Evolutionary conservation across 1,140 invertebrate genomes (phyloP), one percentile per base, ranked within the genome.

Genomic region (Choristoneura fumiferana): DNA sequence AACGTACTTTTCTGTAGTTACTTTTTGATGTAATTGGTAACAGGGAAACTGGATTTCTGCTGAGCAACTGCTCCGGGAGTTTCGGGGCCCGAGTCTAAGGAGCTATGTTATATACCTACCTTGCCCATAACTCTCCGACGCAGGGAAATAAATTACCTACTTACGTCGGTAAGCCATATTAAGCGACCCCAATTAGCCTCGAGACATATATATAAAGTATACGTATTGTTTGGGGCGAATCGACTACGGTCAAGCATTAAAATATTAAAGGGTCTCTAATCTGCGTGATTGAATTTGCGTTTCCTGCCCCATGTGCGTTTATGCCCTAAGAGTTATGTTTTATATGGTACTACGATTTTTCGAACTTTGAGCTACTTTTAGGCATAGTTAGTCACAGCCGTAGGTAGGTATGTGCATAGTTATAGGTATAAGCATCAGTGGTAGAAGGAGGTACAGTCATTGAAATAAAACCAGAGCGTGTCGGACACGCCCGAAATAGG

Each of bases 111-210:
- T 58, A 40, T 49, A 52, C 45, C 34, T 49, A 52, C 45, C 34
- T 58, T 33, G 34, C 17, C 45, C 43, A 58, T 58, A 35, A 35
- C 33, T 45, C 22, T 35, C 9, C 22, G 33, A 29, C 18, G 33
- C 22, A 52, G 36, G 37, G 38, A 40, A 78, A 88, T 88, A 86
- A 88, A 88, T 88, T 81, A 88, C 79, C 74, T 77, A 86, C 85
- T 88, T 88, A 86, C 82, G 76, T 78, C 79, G 75, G 80, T 86
- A 88, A 88, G 85, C 85, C 82, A 85, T 85, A 88, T 88, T 84
- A 88, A 82, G 81, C 83, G 85, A 84, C 83, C 85, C 85, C 85
- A 88, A 88, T 88, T 88, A 87, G 81, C 73, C 63, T 63, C 76
- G 70, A 78, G 78, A 81, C 76, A 81, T 87, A 81, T 84, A 84